Evolutionary conservation across 2,113 vertebrate genomes (phyloP), one percentile per base, ranked within the genome.

Genomic region (Oreotrochilus melanogaster): DNA sequence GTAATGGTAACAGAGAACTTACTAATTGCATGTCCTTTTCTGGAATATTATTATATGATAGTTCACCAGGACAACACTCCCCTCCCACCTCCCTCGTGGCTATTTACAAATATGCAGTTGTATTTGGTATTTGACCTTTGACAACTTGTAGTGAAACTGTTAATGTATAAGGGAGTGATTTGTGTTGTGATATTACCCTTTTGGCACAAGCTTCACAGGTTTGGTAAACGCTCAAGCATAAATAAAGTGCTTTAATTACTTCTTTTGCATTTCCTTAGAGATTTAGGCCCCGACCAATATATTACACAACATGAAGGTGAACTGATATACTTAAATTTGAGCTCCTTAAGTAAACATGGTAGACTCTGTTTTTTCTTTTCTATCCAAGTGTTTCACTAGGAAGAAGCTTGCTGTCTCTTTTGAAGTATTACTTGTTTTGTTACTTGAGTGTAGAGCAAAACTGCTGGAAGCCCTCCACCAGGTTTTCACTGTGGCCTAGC

Each of bases 51-150:
- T 18, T 71, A 27, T 48, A 65, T 3, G n/a, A 18, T 42, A 62
- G 31, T 50, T 60, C 10, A 43, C 14, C 18, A 30, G 33, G 18
- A 19, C 2, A 1, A 18, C 30, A 18, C 7, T 2, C 9, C 2
- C n/a, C 14, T 22, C 4, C 9, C 6, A 8, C 1, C 10, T 39
- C 10, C 14, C 9, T 1, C 25, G 10, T 39, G 14, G 5, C 51
- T 33, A 14, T 61, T 71, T 53, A 21, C n/a, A 70, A 54, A 48
- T 69, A 27, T 0, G 4, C 14, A 31, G 56, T 64, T 58, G 18
- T 24, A 11, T 83, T 83, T 5, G 6, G 5, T 12, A 4, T 25
- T 31, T 50, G 31, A 48, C 15, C 27, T 73, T 73, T 69, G 42
- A 19, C 21, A 25, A 18, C 6, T 58, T 45, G 19, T 19, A 64